A percentile compares a stretch with the other conserved stretches of the same genome.
These are phyloP conservation scores for Aphaenogaster ashmeadi DNA, from an alignment of 1,140 invertebrate genomes.

Conservation along the genomic window DNA sequence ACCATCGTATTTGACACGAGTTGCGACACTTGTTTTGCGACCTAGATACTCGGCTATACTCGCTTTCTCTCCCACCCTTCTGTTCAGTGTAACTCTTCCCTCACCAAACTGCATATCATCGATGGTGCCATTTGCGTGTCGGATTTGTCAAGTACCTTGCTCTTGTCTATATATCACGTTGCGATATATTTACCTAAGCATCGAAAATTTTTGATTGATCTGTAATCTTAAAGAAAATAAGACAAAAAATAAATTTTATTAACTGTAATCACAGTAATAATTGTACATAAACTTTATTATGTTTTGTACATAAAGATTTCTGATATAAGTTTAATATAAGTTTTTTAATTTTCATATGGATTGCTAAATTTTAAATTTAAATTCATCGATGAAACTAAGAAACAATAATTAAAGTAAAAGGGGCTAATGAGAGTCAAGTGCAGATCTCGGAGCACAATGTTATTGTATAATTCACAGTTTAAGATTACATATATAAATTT, in stretches of 20 bases:
- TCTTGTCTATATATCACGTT: not conserved
- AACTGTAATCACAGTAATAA: not conserved
- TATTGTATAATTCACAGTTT: no score
- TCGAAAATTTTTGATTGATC: not conserved
- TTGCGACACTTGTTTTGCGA: constrained; percentile 84
- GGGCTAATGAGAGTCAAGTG: no score
- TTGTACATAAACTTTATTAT: no score
- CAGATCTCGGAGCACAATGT: no score
- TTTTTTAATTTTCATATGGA: no score
- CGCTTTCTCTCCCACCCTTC: constrained; percentile 69
- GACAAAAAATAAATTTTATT: not conserved
- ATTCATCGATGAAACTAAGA: no score
- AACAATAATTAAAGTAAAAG: no score
- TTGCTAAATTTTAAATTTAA: no score
- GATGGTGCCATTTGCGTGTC: constrained; percentile 61
- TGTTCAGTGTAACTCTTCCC: constrained; percentile 34
- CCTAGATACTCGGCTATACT: constrained; percentile 79
- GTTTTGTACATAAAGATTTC: no score
- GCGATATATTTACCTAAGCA: not conserved
- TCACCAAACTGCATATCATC: not conserved
- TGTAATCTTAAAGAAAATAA: no score
- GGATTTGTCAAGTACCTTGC: constrained; percentile 48
- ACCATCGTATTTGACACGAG: constrained; percentile 48
- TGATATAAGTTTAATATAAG: no score
- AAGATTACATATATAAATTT: no score